phyloP scores from a whole-genome alignment of 1,140 invertebrate species.

The Lerema accius region DNA sequence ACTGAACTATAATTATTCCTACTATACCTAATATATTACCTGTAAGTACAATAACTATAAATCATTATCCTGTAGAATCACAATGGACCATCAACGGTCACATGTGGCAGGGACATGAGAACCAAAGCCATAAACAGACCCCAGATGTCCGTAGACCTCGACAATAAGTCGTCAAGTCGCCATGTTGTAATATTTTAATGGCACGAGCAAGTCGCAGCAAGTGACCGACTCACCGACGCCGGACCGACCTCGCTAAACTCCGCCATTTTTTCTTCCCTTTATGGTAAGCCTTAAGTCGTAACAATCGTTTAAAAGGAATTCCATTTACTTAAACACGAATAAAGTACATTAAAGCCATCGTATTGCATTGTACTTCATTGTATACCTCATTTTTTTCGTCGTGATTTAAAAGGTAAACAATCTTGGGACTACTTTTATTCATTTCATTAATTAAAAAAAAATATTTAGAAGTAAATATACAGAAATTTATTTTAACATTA shows the following conservation, averaged over 20 bases:
- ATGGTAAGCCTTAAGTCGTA: constrained; percentile 60
- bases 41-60: too few species aligned
- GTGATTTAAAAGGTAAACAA: too few species aligned
- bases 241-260: constrained; percentile 48
- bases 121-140: constrained; percentile 26
- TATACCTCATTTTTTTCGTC: too few species aligned
- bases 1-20: too few species aligned
- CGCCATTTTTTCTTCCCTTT: constrained; percentile 57
- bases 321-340: constrained; percentile 8
- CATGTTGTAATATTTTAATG: constrained; percentile 40
- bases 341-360: constrained; percentile 5
- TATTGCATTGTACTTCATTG: neutral
- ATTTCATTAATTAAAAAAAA: too few species aligned
- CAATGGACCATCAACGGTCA: neutral
- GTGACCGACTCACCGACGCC: too few species aligned
- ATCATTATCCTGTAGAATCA: neutral
- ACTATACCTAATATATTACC: too few species aligned
- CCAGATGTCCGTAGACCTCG: constrained; percentile 44
- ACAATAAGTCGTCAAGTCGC: constrained; percentile 46
- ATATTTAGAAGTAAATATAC: too few species aligned
- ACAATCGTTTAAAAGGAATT: constrained; percentile 45
- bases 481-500: too few species aligned
- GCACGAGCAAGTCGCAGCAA: constrained; percentile 7
- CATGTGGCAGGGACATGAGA: constrained; percentile 14
- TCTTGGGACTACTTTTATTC: too few species aligned